Conservation (phyloP, 2,888 invertebrate genomes). For the Philereme transversata region DNA sequence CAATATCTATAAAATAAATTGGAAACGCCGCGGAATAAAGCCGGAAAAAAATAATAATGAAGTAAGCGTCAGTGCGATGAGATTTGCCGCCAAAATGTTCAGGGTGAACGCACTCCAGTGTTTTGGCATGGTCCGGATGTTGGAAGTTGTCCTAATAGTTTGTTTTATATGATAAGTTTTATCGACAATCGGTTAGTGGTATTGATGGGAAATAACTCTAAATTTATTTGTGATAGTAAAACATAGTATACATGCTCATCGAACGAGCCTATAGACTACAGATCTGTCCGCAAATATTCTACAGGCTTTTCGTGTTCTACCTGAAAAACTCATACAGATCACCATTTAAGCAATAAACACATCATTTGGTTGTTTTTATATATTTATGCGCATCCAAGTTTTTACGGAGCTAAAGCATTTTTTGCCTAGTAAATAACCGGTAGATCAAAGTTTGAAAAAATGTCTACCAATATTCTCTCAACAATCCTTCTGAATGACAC, state of each 20-base stretch:
- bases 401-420: no score
- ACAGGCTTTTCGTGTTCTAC: no score
- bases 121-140: constrained; percentile 71
- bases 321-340: no score
- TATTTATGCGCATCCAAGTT: no score
- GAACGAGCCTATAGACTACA: no score
- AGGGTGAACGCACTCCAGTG: constrained; percentile 80
- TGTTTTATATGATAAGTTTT: constrained; percentile 72
- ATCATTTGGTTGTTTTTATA: no score
- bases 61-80: constrained; percentile 64
- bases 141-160: constrained; percentile 79
- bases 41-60: constrained; percentile 77
- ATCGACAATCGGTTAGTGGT: constrained; percentile 43
- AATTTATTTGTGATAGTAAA: constrained; percentile 13
- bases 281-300: no score
- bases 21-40: constrained; percentile 67
- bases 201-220: constrained; percentile 32
- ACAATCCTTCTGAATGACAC: constrained; percentile 8
- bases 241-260: background rate
- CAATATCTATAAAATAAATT: constrained; percentile 84
- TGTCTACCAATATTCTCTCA: no score
- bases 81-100: constrained; percentile 78
- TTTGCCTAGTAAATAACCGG: no score
- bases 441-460: no score
- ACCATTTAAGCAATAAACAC: no score